A percentile compares a stretch with the other conserved stretches of the same genome.
Conservation (phyloP, 2,113 vertebrate genomes). For the Nothocercus julius region DNA sequence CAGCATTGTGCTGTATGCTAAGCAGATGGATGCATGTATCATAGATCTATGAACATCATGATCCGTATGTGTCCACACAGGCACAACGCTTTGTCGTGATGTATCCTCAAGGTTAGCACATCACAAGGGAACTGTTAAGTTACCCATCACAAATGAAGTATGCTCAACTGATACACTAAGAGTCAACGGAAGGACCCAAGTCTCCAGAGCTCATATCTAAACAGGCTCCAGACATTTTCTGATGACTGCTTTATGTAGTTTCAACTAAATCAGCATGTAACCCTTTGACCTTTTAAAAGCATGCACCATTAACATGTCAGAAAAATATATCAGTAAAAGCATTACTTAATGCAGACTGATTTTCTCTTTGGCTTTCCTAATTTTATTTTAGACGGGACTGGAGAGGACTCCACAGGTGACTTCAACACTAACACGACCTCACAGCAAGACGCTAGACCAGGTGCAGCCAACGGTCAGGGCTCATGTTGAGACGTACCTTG, state of each 20-base stretch:
- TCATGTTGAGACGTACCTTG: not conserved
- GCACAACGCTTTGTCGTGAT: fast-evolving
- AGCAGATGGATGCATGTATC: not conserved
- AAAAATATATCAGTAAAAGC: slow-evolving; percentile 1
- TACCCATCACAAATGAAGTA: not conserved
- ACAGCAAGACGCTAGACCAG: not conserved
- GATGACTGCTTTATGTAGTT: not conserved
- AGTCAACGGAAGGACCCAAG: not conserved
- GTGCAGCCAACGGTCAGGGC: not conserved
- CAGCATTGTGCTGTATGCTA: not conserved
- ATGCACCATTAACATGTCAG: slow-evolving; percentile 4
- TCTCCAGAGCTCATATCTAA: not conserved
- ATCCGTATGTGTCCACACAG: not conserved
- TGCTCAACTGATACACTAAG: not conserved
- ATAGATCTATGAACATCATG: not conserved
- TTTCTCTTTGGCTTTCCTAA: not conserved
- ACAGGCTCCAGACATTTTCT: not conserved
- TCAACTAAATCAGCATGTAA: slow-evolving; percentile 30
- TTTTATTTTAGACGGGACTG: not conserved
- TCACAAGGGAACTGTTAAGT: not conserved
- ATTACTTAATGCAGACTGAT: not conserved
- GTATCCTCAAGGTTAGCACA: not conserved
- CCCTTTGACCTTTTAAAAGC: slow-evolving; percentile 11
- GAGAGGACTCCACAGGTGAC: not conserved
- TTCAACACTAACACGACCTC: not conserved